phyloP scores from a whole-genome alignment of 2,113 vertebrate genomes.

The Notarius lentiginosus region DNA sequence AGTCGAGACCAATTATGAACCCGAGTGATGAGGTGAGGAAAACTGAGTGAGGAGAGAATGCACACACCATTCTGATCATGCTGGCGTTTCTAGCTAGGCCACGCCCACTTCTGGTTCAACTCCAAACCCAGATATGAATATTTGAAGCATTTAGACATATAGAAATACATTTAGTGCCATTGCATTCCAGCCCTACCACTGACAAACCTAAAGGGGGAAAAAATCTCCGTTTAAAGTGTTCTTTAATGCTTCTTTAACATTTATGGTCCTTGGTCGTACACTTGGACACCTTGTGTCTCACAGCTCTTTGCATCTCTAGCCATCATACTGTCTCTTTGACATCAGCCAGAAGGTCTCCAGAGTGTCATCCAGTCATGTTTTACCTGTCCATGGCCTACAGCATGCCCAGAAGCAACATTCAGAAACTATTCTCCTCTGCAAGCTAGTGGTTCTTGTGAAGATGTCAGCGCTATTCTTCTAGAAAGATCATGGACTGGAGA shows the following conservation, averaged over 20 bases:
- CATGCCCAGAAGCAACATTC: slow-evolving; percentile 50
- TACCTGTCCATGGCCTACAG: slow-evolving; percentile 42
- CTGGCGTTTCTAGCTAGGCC: background rate
- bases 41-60: background rate
- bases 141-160: background rate
- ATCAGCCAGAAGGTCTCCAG: slow-evolving; percentile 40
- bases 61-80: background rate
- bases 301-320: slow-evolving; percentile 1
- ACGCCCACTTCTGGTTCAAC: background rate
- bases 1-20: background rate
- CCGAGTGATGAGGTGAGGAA: background rate
- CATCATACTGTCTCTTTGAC: slow-evolving; percentile 10
- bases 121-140: background rate
- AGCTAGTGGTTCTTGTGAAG: slow-evolving; percentile 28
- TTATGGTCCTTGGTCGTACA: background rate
- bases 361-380: slow-evolving; percentile 16
- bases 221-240: background rate
- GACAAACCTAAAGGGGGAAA: background rate
- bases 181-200: background rate
- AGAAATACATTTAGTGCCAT: background rate
- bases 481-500: slow-evolving; percentile 34
- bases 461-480: slow-evolving; percentile 54
- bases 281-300: slow-evolving; percentile 10
- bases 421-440: slow-evolving; percentile 29
- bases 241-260: background rate